Evolutionary conservation across 1,140 invertebrate genomes (phyloP), one percentile per base, ranked within the genome.

Genomic region (Campoletis sonorensis): DNA sequence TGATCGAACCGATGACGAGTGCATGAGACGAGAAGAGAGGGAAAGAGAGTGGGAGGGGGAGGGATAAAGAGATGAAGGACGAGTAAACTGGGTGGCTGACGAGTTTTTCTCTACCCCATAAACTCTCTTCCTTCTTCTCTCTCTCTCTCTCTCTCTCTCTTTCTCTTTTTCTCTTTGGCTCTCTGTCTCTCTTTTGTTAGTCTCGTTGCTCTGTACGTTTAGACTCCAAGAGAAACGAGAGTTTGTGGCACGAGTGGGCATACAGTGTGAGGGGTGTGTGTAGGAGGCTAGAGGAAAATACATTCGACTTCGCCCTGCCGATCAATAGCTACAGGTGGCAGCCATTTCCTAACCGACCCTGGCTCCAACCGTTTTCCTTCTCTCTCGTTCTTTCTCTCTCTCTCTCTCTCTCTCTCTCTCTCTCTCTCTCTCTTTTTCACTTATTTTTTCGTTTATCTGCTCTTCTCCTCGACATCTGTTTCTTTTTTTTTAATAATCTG

Each of bases 301-400:
- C 85, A 88, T 89, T 89, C 85, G 85, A 85, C 85, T 87, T 90
- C 86, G 86, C 84, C 86, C 88, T 89, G 84, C 89, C 90, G 91
- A 92, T 92, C 91, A 92, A 92, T 92, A 92, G 91, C 91, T 92
- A 92, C 91, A 92, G 91, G 91, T 92, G 91, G 91, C 90, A 92
- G 89, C 90, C 91, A 92, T 92, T 92, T 91, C 89, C 90, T 88
- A 90, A 87, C 90, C 86, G 85, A 84, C 83, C 54, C 61, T 45
- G 51, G 49, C 49, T 73, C 67, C 79, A 40, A 51, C 64, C 26
- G 10, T 68, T 67, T 26, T 68, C 71, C 71, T 68, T 79, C 40
- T 79, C 79, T 83, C 64, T 71, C 79, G 18, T 73, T 79, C 80
- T 49, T 37, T 30, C n/a, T n/a, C n/a, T n/a, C n/a, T 61, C 21